A percentile compares a stretch with the other conserved stretches of the same genome.
These are phyloP conservation scores for Apamea sordens DNA, from an alignment of 2,888 invertebrate species.

Conservation along the genomic window DNA sequence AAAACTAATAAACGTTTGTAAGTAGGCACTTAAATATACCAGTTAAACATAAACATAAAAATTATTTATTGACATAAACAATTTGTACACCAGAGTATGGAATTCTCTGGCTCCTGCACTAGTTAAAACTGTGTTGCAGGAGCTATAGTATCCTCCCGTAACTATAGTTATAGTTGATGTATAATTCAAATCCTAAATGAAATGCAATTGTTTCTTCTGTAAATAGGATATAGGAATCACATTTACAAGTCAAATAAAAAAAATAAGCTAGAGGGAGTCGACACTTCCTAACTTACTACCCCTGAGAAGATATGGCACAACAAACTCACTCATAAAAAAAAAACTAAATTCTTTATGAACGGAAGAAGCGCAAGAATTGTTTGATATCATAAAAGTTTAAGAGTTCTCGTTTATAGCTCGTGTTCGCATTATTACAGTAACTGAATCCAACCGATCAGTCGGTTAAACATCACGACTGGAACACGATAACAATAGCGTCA, in stretches of 20 bases:
- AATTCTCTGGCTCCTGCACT: no score
- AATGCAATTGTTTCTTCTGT: background rate
- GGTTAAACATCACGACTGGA: constrained; percentile 31
- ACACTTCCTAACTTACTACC: background rate
- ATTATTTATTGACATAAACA: no score
- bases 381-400: constrained; percentile 27
- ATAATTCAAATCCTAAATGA: constrained; percentile 1
- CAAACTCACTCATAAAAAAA: background rate
- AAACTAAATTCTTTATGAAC: constrained; percentile 15
- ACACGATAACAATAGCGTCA: constrained; percentile 41
- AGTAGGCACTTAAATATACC: no score
- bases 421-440: constrained; percentile 35
- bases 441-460: constrained; percentile 29
- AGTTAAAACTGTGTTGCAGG: no score
- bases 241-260: background rate
- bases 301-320: background rate
- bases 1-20: constrained; percentile 33
- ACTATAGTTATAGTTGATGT: no score
- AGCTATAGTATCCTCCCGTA: no score
- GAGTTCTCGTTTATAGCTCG: constrained; percentile 25
- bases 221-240: background rate
- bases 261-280: background rate
- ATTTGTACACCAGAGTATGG: no score
- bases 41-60: no score
- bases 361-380: constrained; percentile 10